phyloP scores from a whole-genome alignment of 2,113 vertebrate genomes.

The Dermatemys mawii region DNA sequence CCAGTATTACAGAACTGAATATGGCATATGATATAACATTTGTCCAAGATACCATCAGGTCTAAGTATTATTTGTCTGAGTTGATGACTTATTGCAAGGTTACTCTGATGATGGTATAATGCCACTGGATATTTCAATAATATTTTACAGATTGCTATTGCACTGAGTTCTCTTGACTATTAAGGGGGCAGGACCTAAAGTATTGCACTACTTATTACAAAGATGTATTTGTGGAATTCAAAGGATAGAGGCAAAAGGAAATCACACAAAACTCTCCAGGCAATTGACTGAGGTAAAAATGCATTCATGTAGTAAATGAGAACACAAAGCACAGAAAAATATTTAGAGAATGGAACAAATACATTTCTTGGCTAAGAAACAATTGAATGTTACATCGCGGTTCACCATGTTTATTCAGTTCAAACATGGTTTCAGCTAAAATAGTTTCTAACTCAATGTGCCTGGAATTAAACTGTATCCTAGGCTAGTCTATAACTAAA shows the following conservation, averaged over 20 bases:
- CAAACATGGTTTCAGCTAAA: neutral
- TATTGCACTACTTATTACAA: neutral
- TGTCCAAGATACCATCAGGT: neutral
- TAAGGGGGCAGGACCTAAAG: neutral
- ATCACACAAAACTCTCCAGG: neutral
- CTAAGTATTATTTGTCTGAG: neutral
- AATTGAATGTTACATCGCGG: neutral
- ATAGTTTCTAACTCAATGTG: neutral
- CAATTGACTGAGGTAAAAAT: neutral
- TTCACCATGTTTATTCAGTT: neutral
- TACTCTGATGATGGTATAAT: neutral
- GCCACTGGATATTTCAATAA: neutral
- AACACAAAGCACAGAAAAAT: neutral
- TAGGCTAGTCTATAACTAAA: neutral
- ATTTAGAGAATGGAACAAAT: neutral
- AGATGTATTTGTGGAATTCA: neutral
- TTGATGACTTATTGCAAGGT: neutral
- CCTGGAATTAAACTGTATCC: neutral
- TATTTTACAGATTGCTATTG: neutral
- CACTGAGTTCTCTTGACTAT: neutral
- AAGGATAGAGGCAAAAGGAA: neutral
- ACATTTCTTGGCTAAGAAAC: neutral
- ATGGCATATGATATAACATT: neutral
- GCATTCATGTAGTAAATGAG: neutral
- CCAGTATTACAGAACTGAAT: neutral